Percentiles rank a stretch among this genome's conserved stretches.
phyloP scores from a whole-genome alignment of 2,113 vertebrate genomes.

The Lepus europaeus region DNA sequence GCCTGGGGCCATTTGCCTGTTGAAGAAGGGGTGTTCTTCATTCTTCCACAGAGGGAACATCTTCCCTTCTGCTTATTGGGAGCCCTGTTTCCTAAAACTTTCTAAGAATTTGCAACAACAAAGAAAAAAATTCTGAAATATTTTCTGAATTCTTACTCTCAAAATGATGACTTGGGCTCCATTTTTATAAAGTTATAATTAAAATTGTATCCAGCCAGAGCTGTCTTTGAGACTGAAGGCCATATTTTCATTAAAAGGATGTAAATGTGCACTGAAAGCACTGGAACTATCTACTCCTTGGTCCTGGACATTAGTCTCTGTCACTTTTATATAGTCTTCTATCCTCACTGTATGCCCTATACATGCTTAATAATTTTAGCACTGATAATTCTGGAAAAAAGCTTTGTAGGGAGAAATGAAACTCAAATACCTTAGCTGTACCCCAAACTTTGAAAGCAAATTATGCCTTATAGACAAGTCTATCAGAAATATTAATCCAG shows the following conservation, averaged over 20 bases:
- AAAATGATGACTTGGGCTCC: not conserved
- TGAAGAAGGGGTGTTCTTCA: not conserved
- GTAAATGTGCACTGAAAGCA: not conserved
- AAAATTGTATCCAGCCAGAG: not conserved
- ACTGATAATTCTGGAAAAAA: constrained; percentile 3
- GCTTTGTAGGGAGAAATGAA: not conserved
- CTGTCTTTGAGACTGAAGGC: not conserved
- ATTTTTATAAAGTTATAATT: not conserved
- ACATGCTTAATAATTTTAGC: constrained; percentile 24
- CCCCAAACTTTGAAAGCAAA: constrained; percentile 39
- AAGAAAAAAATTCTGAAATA: constrained; percentile 5
- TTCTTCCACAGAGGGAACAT: not conserved
- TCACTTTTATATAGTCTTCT: constrained; percentile 16
- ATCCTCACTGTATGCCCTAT: not conserved
- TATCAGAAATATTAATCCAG: constrained; percentile 25
- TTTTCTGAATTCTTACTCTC: constrained; percentile 51
- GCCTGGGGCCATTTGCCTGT: not conserved
- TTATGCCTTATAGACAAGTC: not conserved
- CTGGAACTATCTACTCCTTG: not conserved
- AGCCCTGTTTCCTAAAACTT: not conserved
- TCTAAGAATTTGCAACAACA: not conserved
- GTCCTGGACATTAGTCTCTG: not conserved
- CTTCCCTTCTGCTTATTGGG: not conserved
- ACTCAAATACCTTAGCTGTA: not conserved
- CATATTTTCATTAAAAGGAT: constrained; percentile 25